These are phyloP conservation scores for Drosophila asahinai DNA, from an alignment of 1,140 invertebrate species.

Conservation along the genomic window DNA sequence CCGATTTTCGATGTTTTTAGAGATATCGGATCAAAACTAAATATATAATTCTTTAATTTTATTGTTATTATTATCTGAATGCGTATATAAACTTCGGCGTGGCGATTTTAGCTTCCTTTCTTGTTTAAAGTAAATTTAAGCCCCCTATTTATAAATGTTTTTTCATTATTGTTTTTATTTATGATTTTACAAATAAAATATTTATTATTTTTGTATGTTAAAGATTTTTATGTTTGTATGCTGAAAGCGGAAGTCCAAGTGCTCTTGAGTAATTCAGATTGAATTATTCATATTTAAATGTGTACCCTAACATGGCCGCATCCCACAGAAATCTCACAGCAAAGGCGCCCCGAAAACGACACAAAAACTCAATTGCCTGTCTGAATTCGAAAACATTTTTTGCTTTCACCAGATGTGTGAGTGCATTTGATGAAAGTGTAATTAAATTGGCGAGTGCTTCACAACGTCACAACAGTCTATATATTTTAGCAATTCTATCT, in stretches of 20 bases:
- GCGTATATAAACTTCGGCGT: no score
- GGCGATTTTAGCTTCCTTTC: no score
- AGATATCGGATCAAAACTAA: no score
- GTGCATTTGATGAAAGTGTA: slow-evolving; percentile 58
- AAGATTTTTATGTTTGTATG: not conserved
- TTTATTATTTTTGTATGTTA: not conserved
- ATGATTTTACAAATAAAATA: no score
- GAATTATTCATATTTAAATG: slow-evolving; percentile 61
- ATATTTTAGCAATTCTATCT: slow-evolving; percentile 65
- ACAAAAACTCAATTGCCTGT: slow-evolving; percentile 52
- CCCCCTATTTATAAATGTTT: no score
- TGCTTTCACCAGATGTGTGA: slow-evolving; percentile 25
- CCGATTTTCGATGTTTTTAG: no score
- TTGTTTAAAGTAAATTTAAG: no score
- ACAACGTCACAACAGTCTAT: slow-evolving; percentile 41
- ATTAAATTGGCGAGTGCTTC: slow-evolving; percentile 49
- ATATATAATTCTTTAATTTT: no score
- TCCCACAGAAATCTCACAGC: slow-evolving; percentile 10
- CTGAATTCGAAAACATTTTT: slow-evolving; percentile 49
- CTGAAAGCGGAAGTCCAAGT: no score
- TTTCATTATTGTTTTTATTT: no score
- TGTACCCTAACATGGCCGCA: slow-evolving; percentile 15
- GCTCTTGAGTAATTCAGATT: slow-evolving; percentile 6
- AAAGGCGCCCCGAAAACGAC: slow-evolving; percentile 11
- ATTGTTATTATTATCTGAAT: no score